These are phyloP conservation scores for Merops nubicus DNA, from an alignment of 2,113 vertebrate genomes.

Conservation along the genomic window DNA sequence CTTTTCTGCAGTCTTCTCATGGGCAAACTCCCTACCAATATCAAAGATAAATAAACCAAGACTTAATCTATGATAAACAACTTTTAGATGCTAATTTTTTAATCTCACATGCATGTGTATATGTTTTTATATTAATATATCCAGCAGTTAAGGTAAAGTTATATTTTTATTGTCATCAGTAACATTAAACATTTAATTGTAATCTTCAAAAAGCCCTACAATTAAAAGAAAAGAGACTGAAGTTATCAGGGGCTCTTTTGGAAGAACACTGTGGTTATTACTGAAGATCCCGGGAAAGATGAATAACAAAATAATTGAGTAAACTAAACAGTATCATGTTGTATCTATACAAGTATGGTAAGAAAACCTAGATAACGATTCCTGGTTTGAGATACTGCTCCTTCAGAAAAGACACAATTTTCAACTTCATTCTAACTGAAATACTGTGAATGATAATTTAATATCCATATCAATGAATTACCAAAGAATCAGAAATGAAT, in stretches of 20 bases:
- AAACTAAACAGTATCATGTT: not conserved
- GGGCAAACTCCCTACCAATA: not conserved
- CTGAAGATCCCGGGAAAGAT: not conserved
- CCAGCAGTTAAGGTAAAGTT: not conserved
- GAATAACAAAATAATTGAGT: not conserved
- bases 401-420: not conserved
- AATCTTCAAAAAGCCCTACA: not conserved
- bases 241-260: not conserved
- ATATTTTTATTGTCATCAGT: not conserved
- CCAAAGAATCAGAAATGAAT: not conserved
- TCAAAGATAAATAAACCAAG: not conserved
- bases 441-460: not conserved
- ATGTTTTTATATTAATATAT: not conserved
- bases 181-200: not conserved
- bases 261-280: not conserved
- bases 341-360: not conserved
- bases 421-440: not conserved
- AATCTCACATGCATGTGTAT: not conserved
- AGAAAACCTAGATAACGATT: not conserved
- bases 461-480: not conserved
- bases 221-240: not conserved
- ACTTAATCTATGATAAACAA: not conserved
- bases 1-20: not conserved
- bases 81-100: not conserved
- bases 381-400: not conserved